Base-by-base conservation (phyloP, 1,140 invertebrate genomes). In the Drosophila pallidifrons region DNA sequence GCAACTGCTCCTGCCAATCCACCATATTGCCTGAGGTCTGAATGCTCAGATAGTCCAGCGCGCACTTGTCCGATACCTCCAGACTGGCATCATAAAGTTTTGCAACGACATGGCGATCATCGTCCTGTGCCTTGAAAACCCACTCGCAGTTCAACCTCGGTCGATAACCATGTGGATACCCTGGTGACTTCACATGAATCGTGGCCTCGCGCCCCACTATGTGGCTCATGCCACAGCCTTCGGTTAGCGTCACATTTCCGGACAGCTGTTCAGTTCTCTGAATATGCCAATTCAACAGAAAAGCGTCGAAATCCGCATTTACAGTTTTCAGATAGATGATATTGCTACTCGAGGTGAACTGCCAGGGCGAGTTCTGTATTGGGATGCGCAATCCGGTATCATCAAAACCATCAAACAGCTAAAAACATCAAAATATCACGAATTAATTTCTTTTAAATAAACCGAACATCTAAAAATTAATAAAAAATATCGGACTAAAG, bases 91-190 rank as follows among this genome's bases (percentile, higher is more conserved):
- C 76, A 2, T 83, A 71, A 73, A 96, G 94, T 46, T 82, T 79
- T 0, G 96, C 61, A 32, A 66, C 77, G 8, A 96, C 80, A 85
- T 96, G 96, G 15, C 94, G 93, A 5, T 94, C 93, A 6, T 93
- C 80, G 51, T 88, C 75, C 6, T 93, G 91, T 3, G 94, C 91
- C 71, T 93, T 93, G 61, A 97, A 94, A 3, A 94, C 93, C 98
- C 97, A 99, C 78, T 94, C 93, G 88, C 98, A 98, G n/a, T 95
- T 93, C 10, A 96, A 77, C 87, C 96, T 95, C 15, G 93, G 70
- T 13, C 1, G 93, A 91, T 98, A 98, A 10, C 94, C 94, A n/a
- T 92, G 13, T 0, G 98, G 97, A 93, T 95, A 98, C 45, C 96
- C 96, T 0, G 97, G 97, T 45, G 96, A 97, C 0, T 77, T 93